Conservation (phyloP, 2,888 invertebrate species). For the Lacanobia oleracea region DNA sequence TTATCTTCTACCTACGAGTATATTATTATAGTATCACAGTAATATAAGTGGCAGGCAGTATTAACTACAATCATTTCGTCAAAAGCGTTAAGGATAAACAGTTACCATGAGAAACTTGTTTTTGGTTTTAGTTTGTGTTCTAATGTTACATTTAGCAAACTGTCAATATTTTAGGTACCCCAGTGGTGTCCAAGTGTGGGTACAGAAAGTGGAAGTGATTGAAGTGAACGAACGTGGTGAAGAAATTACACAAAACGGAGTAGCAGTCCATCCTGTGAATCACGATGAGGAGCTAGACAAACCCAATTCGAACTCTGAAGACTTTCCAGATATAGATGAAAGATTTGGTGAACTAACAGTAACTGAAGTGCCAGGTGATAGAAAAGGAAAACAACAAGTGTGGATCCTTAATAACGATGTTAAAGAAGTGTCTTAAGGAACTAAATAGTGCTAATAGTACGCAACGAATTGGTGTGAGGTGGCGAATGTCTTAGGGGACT, state of each 20-base stretch:
- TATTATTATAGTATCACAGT: neutral
- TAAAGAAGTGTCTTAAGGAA: neutral
- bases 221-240: constrained; percentile 34
- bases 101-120: constrained; percentile 31
- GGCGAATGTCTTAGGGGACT: neutral
- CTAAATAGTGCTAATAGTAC: too few species aligned
- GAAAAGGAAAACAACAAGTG: constrained; percentile 18
- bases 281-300: neutral
- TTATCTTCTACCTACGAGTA: neutral
- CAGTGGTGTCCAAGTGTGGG: constrained; percentile 42
- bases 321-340: neutral
- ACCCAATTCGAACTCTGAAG: neutral
- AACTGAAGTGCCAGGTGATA: neutral
- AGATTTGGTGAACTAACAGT: neutral
- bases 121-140: constrained; percentile 11
- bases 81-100: constrained; percentile 11
- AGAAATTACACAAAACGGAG: neutral
- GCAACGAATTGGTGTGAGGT: neutral
- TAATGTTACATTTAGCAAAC: constrained; percentile 7
- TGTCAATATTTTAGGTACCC: constrained; percentile 34
- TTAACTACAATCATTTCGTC: constrained; percentile 9
- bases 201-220: constrained; percentile 28
- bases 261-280: neutral
- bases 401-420: constrained; percentile 3
- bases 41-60: constrained; percentile 21